phyloP scores from a whole-genome alignment of 2,888 invertebrate species.

The Andrena marginata region DNA sequence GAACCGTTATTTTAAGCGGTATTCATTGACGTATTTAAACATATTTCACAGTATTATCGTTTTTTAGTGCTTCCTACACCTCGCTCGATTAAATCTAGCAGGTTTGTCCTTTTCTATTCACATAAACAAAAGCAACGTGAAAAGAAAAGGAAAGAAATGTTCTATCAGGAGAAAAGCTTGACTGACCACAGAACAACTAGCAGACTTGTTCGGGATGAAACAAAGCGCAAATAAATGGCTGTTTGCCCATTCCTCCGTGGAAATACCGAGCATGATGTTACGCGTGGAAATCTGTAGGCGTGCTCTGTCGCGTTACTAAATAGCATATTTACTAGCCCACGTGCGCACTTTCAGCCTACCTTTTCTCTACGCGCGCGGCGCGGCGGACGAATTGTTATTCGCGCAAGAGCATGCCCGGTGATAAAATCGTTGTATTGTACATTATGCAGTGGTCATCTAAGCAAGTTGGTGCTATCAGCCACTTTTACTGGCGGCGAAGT shows the following conservation, averaged over 20 bases:
- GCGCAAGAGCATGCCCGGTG: background rate
- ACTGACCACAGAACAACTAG: background rate
- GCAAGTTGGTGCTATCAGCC: constrained; percentile 23
- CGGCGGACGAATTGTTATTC: constrained; percentile 41
- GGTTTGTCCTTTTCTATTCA: background rate
- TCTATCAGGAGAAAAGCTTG: background rate
- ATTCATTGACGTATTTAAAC: too few species aligned
- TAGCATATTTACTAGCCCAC: constrained; percentile 64
- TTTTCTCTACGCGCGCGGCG: constrained; percentile 17
- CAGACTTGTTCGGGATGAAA: background rate
- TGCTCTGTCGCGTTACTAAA: constrained; percentile 47
- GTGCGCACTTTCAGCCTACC: constrained; percentile 56
- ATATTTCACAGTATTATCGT: too few species aligned
- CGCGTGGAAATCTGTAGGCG: constrained; percentile 64
- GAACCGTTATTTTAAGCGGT: too few species aligned
- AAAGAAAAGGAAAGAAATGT: background rate
- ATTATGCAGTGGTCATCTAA: constrained; percentile 45
- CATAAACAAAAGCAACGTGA: too few species aligned
- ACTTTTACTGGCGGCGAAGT: constrained; percentile 42
- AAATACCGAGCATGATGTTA: constrained; percentile 37
- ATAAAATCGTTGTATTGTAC: constrained; percentile 62
- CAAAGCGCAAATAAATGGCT: background rate
- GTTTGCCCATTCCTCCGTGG: constrained; percentile 2
- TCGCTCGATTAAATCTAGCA: too few species aligned
- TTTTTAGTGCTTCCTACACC: too few species aligned